Conservation (phyloP, 1,140 invertebrate species). For the Heliothis subflexa region DNA sequence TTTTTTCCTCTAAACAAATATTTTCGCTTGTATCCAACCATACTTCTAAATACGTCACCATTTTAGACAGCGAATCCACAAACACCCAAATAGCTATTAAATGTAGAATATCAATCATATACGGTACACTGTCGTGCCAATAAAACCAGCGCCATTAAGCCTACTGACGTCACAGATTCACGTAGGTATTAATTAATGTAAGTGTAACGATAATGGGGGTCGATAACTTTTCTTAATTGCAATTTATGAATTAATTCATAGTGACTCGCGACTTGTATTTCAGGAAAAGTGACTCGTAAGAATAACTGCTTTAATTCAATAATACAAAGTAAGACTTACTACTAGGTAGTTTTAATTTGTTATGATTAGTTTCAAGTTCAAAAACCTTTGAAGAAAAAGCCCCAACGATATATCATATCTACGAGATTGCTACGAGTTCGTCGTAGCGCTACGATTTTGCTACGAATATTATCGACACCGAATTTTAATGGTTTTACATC, state of each 20-base stretch:
- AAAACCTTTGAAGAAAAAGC: too few relatives aligned
- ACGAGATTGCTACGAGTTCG: too few relatives aligned
- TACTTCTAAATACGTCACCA: too few relatives aligned
- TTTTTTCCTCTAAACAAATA: too few relatives aligned
- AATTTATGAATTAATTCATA: constrained; percentile 31
- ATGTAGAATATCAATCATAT: neutral
- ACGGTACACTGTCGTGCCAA: neutral
- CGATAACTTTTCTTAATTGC: constrained; percentile 27
- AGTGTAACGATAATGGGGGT: constrained; percentile 29
- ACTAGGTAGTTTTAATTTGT: too few relatives aligned
- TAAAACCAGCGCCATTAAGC: constrained; percentile 18
- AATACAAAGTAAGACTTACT: too few relatives aligned
- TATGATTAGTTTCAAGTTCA: too few relatives aligned
- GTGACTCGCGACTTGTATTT: neutral
- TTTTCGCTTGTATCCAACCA: too few relatives aligned
- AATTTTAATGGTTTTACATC: too few relatives aligned
- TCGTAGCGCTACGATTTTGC: too few relatives aligned
- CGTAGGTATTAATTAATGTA: constrained; percentile 39
- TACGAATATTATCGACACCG: too few relatives aligned
- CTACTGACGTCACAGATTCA: constrained; percentile 8
- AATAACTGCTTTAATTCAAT: too few relatives aligned
- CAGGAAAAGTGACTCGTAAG: neutral
- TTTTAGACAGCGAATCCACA: neutral
- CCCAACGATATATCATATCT: neutral
- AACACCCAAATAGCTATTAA: neutral